Evolutionary conservation across 2,797 vertebrate genomes (phyloP), one percentile per base, ranked within the genome.

Genomic region (Acomys russatus): DNA sequence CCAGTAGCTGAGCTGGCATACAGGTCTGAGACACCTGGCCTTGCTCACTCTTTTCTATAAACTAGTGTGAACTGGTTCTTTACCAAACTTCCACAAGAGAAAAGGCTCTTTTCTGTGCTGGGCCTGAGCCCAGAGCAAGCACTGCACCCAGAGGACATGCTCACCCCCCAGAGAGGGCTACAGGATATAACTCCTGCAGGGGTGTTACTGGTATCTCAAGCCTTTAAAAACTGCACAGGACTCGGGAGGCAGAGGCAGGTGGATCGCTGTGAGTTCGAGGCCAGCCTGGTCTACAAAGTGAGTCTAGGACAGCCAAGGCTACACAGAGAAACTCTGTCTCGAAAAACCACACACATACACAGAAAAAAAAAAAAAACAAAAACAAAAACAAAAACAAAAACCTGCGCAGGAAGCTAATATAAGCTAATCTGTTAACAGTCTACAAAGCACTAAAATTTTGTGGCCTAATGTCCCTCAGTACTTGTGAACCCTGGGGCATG

Each of bases 161-260:
- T 56, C 28, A 74, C 15, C 23, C 18, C 71, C 18, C 54, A 18
- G 33, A 74, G 87, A 95, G 59, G 4, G 87, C 70, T 86, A 35
- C 74, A 51, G 30, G 78, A 83, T 33, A 94, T 95, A 59, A 49
- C 38, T 23, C 10, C 79, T 10, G 15, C 86, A 80, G 85, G 51
- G 66, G 86, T 25, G 74, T 49, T 64, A 86, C 64, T 86, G 49
- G 66, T 71, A 92, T 38, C 68, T 22, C n/a, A 92, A 71, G n/a
- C 61, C 35, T 85, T 92, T 71, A 94, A 51, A 92, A 95, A 66
- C 80, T 88, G 11, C 23, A 90, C 15, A 66, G 44, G 44, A 44
- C 44, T 44, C 44, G 44, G 44, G 44, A 44, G 44, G 44, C 44
- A 44, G 44, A 44, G 44, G 44, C 44, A 44, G 44, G 44, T 44